Evolutionary conservation across 2,113 vertebrate genomes (phyloP), one percentile per base, ranked within the genome.

Genomic region (Oncorhynchus tshawytscha): DNA sequence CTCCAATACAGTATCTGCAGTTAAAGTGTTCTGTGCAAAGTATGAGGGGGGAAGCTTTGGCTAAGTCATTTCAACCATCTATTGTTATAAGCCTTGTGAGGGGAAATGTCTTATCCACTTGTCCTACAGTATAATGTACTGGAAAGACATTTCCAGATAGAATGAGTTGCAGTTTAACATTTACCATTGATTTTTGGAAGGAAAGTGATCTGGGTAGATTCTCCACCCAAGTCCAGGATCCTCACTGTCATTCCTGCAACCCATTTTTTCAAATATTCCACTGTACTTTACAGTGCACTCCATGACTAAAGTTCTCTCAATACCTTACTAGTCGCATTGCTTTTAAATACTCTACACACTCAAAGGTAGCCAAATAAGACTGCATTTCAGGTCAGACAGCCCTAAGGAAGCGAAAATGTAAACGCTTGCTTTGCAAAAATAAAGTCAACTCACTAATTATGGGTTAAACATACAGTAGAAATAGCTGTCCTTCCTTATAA

Each of bases 161-260:
- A 75, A 24, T 45, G 51, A 73, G 77, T 78, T 82, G 68, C 54
- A 34, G 34, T 34, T 34, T 34, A 34, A 34, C 34, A 77, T 90
- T 92, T 81, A 99, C 98, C 96, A 95, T 94, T 81, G 94, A 94
- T 71, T 89, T 89, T 94, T 0, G 97, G 98, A 80, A 99, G 94
- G 82, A 99, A 99, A 0, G 97, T 98, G 89, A 99, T 98, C 82
- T 99, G 98, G 34, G 98, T 99, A 68, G 98, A 99, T 83, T 95
- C 98, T 79, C 98, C 98, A 69, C 98, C 98, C 83, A 99, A 82
- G 88, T 99, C 98, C 92, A 99, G 88, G 85, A 93, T 99, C 16
- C 97, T 97, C 73, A 97, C 90, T 22, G 96, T 98, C 85, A 39
- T 31, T 76, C 18, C 60, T 71, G 39, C 9, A 45, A 45, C 39